Conservation (phyloP, 2,888 invertebrate genomes). For the Danaus chrysippus region DNA sequence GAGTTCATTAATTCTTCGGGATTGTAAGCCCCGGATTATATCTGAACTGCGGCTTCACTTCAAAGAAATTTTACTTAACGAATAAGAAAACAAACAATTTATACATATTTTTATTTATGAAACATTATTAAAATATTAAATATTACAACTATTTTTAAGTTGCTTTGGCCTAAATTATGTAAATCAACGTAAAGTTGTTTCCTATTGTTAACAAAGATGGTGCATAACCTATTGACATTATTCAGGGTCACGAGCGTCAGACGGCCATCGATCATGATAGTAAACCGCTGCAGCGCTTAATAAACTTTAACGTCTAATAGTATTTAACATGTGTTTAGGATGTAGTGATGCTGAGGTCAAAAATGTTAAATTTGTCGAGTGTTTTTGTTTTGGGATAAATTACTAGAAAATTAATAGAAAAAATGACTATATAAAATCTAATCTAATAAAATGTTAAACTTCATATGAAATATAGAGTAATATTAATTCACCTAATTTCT, state of each 20-base stretch:
- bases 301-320: constrained; percentile 20
- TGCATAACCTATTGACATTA: constrained; percentile 37
- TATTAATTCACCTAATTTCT: too few relatives aligned
- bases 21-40: neutral
- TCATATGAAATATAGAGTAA: too few relatives aligned
- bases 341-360: constrained; percentile 9
- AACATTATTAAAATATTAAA: too few relatives aligned
- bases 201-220: constrained; percentile 23
- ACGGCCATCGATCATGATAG: constrained; percentile 34
- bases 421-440: too few relatives aligned
- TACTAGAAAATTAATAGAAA: too few relatives aligned
- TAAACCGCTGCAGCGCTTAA: constrained; percentile 28
- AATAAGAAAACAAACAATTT: too few relatives aligned
- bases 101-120: too few relatives aligned
- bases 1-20: neutral
- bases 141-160: too few relatives aligned
- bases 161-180: neutral
- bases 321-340: constrained; percentile 11
- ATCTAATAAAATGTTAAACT: too few relatives aligned
- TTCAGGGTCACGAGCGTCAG: constrained; percentile 35
- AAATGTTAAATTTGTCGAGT: too few relatives aligned
- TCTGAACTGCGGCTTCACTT: neutral
- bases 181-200: constrained; percentile 5
- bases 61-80: neutral
- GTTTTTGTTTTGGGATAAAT: too few relatives aligned